Evolutionary conservation across 2,113 vertebrate genomes (phyloP).

Genomic region (Nymphicus hollandicus): DNA sequence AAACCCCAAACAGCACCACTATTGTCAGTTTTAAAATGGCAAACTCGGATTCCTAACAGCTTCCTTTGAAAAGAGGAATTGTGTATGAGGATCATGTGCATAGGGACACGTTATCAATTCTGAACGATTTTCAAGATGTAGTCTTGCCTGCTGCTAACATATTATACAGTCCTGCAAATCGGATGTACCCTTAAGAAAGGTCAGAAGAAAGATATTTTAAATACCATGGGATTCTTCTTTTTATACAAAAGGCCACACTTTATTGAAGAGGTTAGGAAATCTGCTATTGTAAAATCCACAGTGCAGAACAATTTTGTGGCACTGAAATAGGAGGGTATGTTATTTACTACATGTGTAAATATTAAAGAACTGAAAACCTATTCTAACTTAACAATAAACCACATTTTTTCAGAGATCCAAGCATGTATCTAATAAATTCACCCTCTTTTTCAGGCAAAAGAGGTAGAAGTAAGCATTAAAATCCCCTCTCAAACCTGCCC

Average conservation of each 20-base stretch:
- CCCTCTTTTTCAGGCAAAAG: not conserved
- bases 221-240: constrained; percentile 46
- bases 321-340: not conserved
- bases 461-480: not conserved
- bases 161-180: constrained; percentile 32
- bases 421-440: not conserved
- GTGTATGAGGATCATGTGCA: constrained; percentile 15
- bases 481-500: not conserved
- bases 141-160: constrained; percentile 36
- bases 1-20: not conserved
- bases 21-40: constrained; percentile 25
- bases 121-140: constrained; percentile 24
- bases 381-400: not conserved
- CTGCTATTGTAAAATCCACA: not conserved
- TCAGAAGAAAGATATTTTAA: constrained; percentile 59
- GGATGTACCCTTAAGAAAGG: constrained; percentile 35
- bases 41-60: not conserved
- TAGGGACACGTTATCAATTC: constrained; percentile 29
- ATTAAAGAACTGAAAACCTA: constrained; percentile 1
- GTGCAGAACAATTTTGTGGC: constrained; percentile 11
- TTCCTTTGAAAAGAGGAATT: constrained; percentile 32
- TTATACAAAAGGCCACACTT: constrained; percentile 37
- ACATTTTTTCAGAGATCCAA: not conserved
- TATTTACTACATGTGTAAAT: constrained; percentile 14
- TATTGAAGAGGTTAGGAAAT: constrained; percentile 58